Evolutionary conservation across 1,140 invertebrate genomes (phyloP).

Genomic region (Drosophila mojavensis): DNA sequence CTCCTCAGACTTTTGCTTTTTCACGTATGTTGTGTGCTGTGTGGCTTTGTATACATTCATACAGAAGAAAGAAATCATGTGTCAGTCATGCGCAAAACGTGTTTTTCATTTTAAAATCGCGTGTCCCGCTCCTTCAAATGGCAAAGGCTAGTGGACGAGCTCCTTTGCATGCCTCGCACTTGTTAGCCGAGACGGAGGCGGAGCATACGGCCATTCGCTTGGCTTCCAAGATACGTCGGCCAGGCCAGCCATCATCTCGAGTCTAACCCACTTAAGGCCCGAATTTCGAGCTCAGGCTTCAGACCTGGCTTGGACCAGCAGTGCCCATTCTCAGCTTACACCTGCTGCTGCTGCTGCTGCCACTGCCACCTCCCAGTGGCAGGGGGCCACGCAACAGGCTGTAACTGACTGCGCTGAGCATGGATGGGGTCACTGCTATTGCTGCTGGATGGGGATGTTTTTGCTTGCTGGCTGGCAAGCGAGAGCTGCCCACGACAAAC

Average conservation of each 20-base stretch:
- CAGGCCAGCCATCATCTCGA: constrained; percentile 39
- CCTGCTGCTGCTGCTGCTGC: constrained; percentile 39
- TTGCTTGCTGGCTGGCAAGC: constrained; percentile 21
- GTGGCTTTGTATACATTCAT: constrained; percentile 18
- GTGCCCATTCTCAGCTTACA: constrained; percentile 21
- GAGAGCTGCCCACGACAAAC: constrained; percentile 50
- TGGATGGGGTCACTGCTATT: constrained; percentile 41
- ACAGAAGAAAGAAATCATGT: constrained; percentile 76
- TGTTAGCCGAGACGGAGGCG: constrained; percentile 75
- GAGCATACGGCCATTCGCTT: constrained; percentile 70
- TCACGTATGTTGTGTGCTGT: constrained; percentile 11
- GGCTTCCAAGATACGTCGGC: constrained; percentile 43
- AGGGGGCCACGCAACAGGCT: constrained; percentile 66
- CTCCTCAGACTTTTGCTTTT: constrained; percentile 35
- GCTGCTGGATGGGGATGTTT: constrained; percentile 59
- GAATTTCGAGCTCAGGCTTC: constrained; percentile 12
- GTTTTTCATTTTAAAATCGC: constrained; percentile 82
- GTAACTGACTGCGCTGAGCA: constrained; percentile 53
- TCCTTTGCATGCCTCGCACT: constrained; percentile 76
- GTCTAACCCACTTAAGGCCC: constrained; percentile 36
- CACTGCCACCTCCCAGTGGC: constrained; percentile 11
- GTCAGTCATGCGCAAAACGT: constrained; percentile 83
- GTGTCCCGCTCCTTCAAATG: constrained; percentile 66
- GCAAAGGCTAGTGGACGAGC: constrained; percentile 31
- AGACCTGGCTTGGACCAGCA: constrained; percentile 27